Conservation (phyloP, 2,113 vertebrate species). For the Crotophaga sulcirostris region DNA sequence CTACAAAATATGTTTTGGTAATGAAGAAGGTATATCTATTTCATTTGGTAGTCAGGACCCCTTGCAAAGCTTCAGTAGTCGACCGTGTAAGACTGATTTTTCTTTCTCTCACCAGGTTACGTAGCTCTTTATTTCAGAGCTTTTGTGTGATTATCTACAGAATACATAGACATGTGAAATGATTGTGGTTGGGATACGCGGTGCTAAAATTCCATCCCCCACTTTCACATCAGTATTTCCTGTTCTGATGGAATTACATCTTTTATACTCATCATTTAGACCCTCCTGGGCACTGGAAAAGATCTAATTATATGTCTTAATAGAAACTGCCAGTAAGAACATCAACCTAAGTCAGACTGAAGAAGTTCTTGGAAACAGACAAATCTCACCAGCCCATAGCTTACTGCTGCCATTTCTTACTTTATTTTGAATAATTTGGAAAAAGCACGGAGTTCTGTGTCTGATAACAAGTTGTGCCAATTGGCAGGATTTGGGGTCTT, state of each 20-base stretch:
- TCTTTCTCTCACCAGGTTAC: neutral
- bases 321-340: neutral
- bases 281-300: neutral
- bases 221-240: neutral
- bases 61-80: neutral
- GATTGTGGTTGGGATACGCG: rapidly evolving
- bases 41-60: neutral
- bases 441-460: neutral
- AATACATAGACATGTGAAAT: neutral
- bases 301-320: neutral
- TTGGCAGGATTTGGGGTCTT: neutral
- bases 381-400: neutral
- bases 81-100: neutral
- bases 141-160: neutral
- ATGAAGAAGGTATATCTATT: neutral
- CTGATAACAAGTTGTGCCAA: neutral
- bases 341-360: neutral
- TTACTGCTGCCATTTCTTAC: neutral
- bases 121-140: neutral
- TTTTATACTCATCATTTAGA: neutral
- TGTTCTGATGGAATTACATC: neutral
- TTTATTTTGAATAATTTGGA: neutral
- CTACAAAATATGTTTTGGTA: neutral
- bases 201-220: neutral
- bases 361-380: neutral